phyloP scores from a whole-genome alignment of 2,888 invertebrate genomes.

The Cheilosia urbana region DNA sequence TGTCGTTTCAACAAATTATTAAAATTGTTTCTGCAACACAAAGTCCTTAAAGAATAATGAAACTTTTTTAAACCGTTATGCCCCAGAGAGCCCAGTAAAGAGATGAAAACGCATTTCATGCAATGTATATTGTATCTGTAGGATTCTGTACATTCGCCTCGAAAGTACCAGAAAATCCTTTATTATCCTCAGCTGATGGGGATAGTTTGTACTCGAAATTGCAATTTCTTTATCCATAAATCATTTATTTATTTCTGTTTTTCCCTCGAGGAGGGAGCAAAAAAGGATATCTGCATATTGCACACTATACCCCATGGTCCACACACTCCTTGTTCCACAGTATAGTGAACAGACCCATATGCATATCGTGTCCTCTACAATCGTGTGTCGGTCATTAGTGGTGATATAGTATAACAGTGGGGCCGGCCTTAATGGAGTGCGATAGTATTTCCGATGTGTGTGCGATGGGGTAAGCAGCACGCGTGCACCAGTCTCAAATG shows the following conservation, averaged over 20 bases:
- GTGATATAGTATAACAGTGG: conserved; percentile 30
- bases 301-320: background rate
- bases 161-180: conserved; percentile 33
- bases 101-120: conserved; percentile 15
- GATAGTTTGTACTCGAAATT: conserved; percentile 36
- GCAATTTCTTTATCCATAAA: conserved; percentile 27
- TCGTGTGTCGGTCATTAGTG: conserved; percentile 45
- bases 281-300: conserved; percentile 34
- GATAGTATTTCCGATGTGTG: conserved; percentile 10
- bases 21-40: conserved; percentile 23
- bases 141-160: background rate
- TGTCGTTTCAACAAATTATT: conserved; percentile 45
- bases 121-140: background rate
- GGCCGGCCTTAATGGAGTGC: conserved; percentile 40
- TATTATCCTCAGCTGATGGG: conserved; percentile 28
- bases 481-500: conserved; percentile 20
- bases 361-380: conserved; percentile 46
- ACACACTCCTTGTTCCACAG: background rate
- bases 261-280: conserved; percentile 5
- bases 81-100: background rate
- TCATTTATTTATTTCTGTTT: conserved; percentile 34
- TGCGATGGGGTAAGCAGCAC: conserved; percentile 2
- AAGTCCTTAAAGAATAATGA: conserved; percentile 28
- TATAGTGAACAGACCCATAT: conserved; percentile 24
- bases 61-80: conserved; percentile 16